Percentiles rank a stretch among this genome's conserved stretches.
Conservation (phyloP, 1,140 invertebrate species). For the Zaprionus ghesquierei region DNA sequence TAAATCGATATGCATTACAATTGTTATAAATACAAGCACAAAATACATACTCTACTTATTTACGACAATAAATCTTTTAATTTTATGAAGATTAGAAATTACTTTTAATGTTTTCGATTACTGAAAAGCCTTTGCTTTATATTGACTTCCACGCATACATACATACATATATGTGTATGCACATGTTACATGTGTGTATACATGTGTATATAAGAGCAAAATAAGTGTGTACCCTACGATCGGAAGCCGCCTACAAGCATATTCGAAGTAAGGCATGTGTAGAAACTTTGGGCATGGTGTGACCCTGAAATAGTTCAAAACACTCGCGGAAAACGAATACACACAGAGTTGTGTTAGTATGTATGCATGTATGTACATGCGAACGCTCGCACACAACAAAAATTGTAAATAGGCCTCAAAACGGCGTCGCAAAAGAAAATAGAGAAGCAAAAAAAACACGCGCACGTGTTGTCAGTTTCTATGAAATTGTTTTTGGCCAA, state of each 20-base stretch:
- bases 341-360: no score
- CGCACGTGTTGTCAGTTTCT: conserved; percentile 29
- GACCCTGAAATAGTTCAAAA: conserved; percentile 76
- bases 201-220: not conserved
- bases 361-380: conserved; percentile 18
- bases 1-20: not conserved
- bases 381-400: not conserved
- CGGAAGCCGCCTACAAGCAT: conserved; percentile 6
- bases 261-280: conserved; percentile 16
- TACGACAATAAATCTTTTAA: not conserved
- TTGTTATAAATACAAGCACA: not conserved
- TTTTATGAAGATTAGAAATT: no score
- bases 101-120: not conserved
- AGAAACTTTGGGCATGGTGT: conserved; percentile 24
- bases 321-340: conserved; percentile 33
- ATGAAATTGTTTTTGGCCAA: conserved; percentile 1
- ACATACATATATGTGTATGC: not conserved
- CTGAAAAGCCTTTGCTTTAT: not conserved
- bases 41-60: not conserved
- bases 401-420: conserved; percentile 16
- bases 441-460: conserved; percentile 3
- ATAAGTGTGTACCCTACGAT: conserved; percentile 9
- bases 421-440: conserved; percentile 28
- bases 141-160: not conserved
- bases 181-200: not conserved